Evolutionary conservation across 2,888 invertebrate genomes (phyloP), one percentile per base, ranked within the genome.

Genomic region (Nomada fabriciana): DNA sequence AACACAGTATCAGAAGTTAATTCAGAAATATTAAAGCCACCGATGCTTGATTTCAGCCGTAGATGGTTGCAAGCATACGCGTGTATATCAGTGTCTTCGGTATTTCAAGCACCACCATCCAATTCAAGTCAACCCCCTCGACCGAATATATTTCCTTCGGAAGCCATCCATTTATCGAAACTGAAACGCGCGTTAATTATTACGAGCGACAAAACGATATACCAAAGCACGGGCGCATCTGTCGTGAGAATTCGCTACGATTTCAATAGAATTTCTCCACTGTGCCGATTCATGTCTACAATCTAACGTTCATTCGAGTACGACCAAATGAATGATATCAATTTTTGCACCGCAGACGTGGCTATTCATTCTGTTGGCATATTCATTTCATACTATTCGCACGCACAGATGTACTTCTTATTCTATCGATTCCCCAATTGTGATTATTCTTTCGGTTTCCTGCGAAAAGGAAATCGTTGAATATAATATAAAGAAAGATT

Each of bases 311-410:
- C 18, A 50, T 79, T 69, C n/a, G 23, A 71, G 25, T 57, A 42
- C 61, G 63, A 64, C n/a, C 36, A 78, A 75, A 73, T 23, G 59
- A 70, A 43, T 61, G 57, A 53, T 25, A 67, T 50, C 47, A 75
- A 53, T 42, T 82, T 71, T 71, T 82, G 82, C 82, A 80, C 52
- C 72, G 82, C 81, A 81, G 73, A 69, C 69, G 67, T 81, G 77
- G 77, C 82, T 82, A 82, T 83, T 83, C 76, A 82, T 77, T 83
- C 82, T 81, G 81, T 83, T 76, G 63, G 63, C 42, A 2, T 15
- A n/a, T 75, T 75, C n/a, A 52, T 47, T 47, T 69, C 18, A 47
- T 20, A 36, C 25, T 57, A 60, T 15, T 70, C 47, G 59, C 70
- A 76, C 82, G 76, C 82, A 83, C 82, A 80, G 57, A 72, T 36